Conservation (phyloP, 2,113 vertebrate genomes). For the Uropsilus gracilis region DNA sequence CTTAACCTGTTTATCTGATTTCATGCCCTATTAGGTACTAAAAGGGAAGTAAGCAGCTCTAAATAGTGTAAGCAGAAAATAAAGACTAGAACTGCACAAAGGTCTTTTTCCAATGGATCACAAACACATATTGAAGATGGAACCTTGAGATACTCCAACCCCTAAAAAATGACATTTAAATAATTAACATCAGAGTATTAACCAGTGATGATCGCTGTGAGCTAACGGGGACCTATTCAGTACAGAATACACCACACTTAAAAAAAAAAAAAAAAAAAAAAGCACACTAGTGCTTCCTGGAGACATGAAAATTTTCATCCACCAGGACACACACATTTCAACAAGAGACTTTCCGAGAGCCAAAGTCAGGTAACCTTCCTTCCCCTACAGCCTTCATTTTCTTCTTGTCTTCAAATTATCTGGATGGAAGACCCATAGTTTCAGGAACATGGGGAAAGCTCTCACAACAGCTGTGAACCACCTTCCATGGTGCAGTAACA, state of each 20-base stretch:
- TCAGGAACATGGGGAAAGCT: not conserved
- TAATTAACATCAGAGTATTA: too few species aligned
- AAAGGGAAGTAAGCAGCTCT: not conserved
- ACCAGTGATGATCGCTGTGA: too few species aligned
- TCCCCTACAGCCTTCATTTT: not conserved
- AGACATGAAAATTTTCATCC: not conserved
- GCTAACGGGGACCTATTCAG: not conserved
- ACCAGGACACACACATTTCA: not conserved
- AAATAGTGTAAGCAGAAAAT: not conserved
- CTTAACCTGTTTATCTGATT: constrained; percentile 23
- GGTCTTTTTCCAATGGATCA: not conserved
- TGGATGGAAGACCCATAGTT: not conserved
- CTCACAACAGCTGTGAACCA: not conserved
- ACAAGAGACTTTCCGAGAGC: not conserved
- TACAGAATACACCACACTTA: not conserved
- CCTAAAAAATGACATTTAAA: not conserved
- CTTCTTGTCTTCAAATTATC: not conserved
- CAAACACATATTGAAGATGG: not conserved
- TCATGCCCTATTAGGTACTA: not conserved
- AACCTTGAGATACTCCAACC: not conserved
- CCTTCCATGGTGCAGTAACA: not conserved
- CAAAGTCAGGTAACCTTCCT: not conserved
- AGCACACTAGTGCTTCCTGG: not conserved
- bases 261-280: not conserved
- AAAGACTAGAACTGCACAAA: not conserved